A percentile compares a stretch with the other conserved stretches of the same genome.
These are phyloP conservation scores for Pammene aurita DNA, from an alignment of 2,888 invertebrate genomes.

Conservation along the genomic window DNA sequence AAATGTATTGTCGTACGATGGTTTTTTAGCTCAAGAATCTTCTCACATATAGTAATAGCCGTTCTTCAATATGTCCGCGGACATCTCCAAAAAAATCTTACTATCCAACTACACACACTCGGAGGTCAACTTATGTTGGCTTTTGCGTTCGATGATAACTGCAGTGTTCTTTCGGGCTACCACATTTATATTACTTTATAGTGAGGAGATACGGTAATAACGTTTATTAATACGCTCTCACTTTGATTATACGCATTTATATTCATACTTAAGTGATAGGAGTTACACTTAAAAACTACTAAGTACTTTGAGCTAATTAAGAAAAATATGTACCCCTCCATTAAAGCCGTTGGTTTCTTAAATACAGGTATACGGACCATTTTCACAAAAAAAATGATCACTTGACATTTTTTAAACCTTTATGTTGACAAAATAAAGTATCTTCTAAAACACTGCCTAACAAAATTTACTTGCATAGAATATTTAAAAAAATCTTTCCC, in stretches of 20 bases:
- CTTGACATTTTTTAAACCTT: neutral
- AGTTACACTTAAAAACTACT: slow-evolving; percentile 5
- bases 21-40: no score
- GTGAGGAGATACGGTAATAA: slow-evolving; percentile 34
- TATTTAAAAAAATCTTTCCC: slow-evolving; percentile 14
- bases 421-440: neutral
- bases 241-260: slow-evolving; percentile 23
- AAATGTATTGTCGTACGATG: no score
- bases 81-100: no score
- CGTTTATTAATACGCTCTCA: slow-evolving; percentile 24
- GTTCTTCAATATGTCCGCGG: no score
- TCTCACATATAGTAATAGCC: no score
- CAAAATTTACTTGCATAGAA: neutral
- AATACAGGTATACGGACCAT: neutral
- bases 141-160: no score
- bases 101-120: no score
- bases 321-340: slow-evolving; percentile 7
- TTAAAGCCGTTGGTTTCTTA: neutral
- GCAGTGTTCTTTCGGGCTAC: neutral
- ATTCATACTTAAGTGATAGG: slow-evolving; percentile 17
- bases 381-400: no score
- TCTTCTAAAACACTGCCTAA: no score
- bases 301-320: neutral
- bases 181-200: slow-evolving; percentile 21
- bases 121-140: neutral